Evolutionary conservation across 1,140 invertebrate genomes (phyloP).

Genomic region (Lepeophtheirus salmonis): DNA sequence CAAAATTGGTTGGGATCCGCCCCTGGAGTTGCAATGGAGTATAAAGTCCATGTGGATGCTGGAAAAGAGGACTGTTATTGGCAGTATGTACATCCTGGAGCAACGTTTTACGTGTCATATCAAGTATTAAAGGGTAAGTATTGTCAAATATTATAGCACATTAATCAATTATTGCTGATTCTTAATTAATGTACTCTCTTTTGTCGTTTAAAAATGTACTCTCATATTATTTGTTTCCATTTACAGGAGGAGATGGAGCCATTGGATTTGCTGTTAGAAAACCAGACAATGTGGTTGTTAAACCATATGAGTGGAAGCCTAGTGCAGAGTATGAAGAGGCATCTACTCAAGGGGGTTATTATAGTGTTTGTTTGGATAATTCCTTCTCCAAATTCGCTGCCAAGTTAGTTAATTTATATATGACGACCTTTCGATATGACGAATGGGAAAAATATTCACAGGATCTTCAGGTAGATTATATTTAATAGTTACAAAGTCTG

Average conservation of each 20-base stretch:
- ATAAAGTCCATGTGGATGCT: constrained; percentile 78
- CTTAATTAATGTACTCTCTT: constrained; percentile 21
- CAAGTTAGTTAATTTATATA: constrained; percentile 78
- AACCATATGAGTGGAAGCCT: constrained; percentile 71
- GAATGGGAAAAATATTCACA: constrained; percentile 79
- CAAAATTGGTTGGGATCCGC: constrained; percentile 54
- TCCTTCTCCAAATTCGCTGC: constrained; percentile 76
- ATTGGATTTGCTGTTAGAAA: constrained; percentile 74
- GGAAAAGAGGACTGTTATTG: constrained; percentile 88
- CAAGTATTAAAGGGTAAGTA: constrained; percentile 46
- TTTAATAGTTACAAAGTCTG: too few species aligned
- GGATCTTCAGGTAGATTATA: constrained; percentile 64
- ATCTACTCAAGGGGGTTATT: constrained; percentile 55
- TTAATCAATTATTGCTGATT: background rate
- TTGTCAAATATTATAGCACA: constrained; percentile 12
- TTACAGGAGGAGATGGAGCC: constrained; percentile 74
- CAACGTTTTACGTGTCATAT: constrained; percentile 81
- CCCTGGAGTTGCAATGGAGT: constrained; percentile 78
- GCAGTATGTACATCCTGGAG: constrained; percentile 70
- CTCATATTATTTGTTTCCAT: constrained; percentile 22
- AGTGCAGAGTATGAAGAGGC: constrained; percentile 70
- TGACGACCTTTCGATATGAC: constrained; percentile 78
- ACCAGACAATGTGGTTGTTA: constrained; percentile 57
- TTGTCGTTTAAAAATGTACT: constrained; percentile 11
- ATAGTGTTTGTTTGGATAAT: constrained; percentile 85